Percentiles rank a stretch among this genome's conserved stretches.
Evolutionary conservation across 2,113 vertebrate species (phyloP).

Genomic region (Bubo scandiacus): DNA sequence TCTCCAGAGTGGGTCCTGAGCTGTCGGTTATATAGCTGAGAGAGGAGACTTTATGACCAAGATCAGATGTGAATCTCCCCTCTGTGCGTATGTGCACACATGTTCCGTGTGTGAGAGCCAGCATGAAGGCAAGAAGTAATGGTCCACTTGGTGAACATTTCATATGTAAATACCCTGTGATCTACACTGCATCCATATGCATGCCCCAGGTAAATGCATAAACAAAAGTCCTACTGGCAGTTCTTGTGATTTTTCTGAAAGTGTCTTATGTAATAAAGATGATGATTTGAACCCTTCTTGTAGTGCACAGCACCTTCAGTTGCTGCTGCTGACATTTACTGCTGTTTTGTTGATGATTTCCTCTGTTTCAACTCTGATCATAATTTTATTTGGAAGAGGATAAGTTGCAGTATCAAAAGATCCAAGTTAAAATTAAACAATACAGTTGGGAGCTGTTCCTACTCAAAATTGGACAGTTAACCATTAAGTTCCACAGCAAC

Average conservation of each 20-base stretch:
- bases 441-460: not conserved
- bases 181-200: not conserved
- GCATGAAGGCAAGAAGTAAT: not conserved
- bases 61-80: not conserved
- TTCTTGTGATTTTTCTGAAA: not conserved
- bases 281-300: not conserved
- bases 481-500: not conserved
- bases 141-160: not conserved
- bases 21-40: not conserved
- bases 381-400: not conserved
- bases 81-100: not conserved
- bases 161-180: not conserved
- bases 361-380: not conserved
- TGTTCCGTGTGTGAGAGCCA: accelerated
- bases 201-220: not conserved
- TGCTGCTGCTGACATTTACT: not conserved
- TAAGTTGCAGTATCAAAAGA: not conserved
- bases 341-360: not conserved
- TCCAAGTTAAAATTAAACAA: not conserved
- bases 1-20: not conserved
- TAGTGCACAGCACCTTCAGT: not conserved
- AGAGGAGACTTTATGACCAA: not conserved
- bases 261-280: not conserved
- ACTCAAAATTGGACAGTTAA: not conserved
- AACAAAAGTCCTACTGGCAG: not conserved